A percentile compares a stretch with the other conserved stretches of the same genome.
phyloP scores from a whole-genome alignment of 2,113 vertebrate species.

The Saguinus midas region DNA sequence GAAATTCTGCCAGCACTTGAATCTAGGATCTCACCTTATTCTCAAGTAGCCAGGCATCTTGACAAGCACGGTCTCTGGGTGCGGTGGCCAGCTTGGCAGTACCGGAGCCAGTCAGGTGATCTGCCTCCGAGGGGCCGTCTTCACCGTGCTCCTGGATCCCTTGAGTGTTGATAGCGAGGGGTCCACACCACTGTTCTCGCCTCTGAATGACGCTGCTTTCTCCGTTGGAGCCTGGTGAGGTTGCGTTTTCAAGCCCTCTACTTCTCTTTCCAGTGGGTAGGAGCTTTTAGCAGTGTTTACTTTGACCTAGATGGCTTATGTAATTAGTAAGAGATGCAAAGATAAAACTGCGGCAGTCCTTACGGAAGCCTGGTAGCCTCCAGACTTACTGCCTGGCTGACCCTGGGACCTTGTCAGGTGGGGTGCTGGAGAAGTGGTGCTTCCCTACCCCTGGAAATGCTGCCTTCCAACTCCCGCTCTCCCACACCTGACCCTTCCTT shows the following conservation, averaged over 20 bases:
- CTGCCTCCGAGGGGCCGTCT: background rate
- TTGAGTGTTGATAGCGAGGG: background rate
- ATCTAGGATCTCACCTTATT: slow-evolving; percentile 46
- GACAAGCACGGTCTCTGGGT: background rate
- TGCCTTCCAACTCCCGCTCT: slow-evolving; percentile 39
- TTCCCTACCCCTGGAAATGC: slow-evolving; percentile 65
- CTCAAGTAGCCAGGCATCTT: slow-evolving; percentile 28
- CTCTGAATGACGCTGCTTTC: no score
- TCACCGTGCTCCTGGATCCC: accelerated
- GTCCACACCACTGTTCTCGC: background rate
- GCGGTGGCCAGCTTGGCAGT: background rate
- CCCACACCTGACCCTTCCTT: slow-evolving; percentile 49
- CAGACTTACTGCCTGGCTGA: background rate
- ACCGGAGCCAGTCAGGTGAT: accelerated
- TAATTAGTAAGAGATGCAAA: slow-evolving; percentile 67
- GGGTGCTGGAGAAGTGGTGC: slow-evolving; percentile 37
- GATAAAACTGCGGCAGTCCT: slow-evolving; percentile 62
- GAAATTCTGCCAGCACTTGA: background rate
- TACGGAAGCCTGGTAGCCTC: background rate
- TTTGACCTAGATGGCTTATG: slow-evolving; percentile 65
- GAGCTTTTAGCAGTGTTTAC: background rate
- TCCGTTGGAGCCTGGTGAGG: background rate
- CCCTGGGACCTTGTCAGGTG: slow-evolving; percentile 23
- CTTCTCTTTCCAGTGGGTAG: background rate
- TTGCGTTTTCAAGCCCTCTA: background rate